phyloP scores from a whole-genome alignment of 2,888 invertebrate genomes.

The Macrosoma leucophasiata region DNA sequence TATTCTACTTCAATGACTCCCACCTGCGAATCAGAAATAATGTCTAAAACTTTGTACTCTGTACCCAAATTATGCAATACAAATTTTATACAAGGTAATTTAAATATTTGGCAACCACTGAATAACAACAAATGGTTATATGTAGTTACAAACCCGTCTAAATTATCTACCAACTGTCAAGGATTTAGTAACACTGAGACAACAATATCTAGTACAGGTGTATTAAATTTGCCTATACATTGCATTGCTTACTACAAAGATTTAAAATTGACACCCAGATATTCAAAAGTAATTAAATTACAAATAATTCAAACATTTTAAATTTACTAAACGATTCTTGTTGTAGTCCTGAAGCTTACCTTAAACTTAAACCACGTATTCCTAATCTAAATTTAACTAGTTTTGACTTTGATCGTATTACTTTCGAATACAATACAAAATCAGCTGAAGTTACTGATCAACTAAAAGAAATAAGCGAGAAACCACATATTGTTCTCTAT shows the following conservation, averaged over 20 bases:
- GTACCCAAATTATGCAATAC: constrained; percentile 3
- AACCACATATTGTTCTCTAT: no score
- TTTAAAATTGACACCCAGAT: neutral
- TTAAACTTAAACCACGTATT: no score
- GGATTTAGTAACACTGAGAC: neutral
- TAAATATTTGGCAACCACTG: constrained; percentile 21
- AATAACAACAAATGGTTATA: constrained; percentile 19
- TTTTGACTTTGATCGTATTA: no score
- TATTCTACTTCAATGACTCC: constrained; percentile 4
- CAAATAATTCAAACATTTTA: neutral
- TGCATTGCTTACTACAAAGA: neutral
- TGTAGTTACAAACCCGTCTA: constrained; percentile 15
- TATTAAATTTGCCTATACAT: neutral
- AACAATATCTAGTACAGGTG: neutral
- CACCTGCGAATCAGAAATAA: constrained; percentile 21
- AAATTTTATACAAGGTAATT: constrained; percentile 5
- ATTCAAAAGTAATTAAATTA: neutral
- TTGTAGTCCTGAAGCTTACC: no score
- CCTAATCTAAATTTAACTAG: no score
- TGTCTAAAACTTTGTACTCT: constrained; percentile 13
- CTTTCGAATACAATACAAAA: no score
- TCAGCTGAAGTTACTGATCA: no score
- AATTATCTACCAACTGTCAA: constrained; percentile 12
- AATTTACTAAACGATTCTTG: constrained; percentile 4
- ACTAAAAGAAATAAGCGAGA: no score